Conservation (phyloP, 1,140 invertebrate species). For the Acromyrmex echinatior region DNA sequence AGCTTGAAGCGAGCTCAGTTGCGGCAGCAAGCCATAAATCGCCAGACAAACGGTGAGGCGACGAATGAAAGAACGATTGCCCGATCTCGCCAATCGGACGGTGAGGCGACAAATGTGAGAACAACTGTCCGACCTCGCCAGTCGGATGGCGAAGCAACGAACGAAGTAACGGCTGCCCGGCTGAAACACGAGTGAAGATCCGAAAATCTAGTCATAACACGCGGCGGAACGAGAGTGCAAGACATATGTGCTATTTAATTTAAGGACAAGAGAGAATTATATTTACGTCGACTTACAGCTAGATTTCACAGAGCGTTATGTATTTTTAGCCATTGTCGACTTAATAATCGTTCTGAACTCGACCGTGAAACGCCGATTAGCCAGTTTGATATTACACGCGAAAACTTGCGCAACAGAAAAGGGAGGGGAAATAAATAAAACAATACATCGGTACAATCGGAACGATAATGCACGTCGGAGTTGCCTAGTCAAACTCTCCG, state of each 20-base stretch:
- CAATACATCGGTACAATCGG: slow-evolving; percentile 38
- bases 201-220: slow-evolving; percentile 65
- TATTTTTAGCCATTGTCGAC: slow-evolving; percentile 5
- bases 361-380: slow-evolving; percentile 26
- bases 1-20: slow-evolving; percentile 93
- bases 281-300: slow-evolving; percentile 48
- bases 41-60: slow-evolving; percentile 66
- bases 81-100: slow-evolving; percentile 58
- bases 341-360: slow-evolving; percentile 14
- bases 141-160: slow-evolving; percentile 50
- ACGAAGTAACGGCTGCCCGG: slow-evolving; percentile 41
- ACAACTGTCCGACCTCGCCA: slow-evolving; percentile 51
- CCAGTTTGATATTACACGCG: slow-evolving; percentile 29
- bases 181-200: slow-evolving; percentile 65
- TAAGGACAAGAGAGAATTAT: slow-evolving; percentile 30
- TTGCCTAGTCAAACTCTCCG: slow-evolving; percentile 52
- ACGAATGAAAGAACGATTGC: slow-evolving; percentile 37
- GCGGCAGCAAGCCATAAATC: slow-evolving; percentile 86
- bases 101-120: slow-evolving; percentile 53
- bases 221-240: slow-evolving; percentile 1
- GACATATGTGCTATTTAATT: slow-evolving; percentile 43
- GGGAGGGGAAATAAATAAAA: neutral
- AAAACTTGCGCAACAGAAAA: neutral
- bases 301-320: slow-evolving; percentile 12
- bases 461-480: slow-evolving; percentile 45